Evolutionary conservation across 2,797 vertebrate species (phyloP).

Genomic region (Oryzias sinensis): DNA sequence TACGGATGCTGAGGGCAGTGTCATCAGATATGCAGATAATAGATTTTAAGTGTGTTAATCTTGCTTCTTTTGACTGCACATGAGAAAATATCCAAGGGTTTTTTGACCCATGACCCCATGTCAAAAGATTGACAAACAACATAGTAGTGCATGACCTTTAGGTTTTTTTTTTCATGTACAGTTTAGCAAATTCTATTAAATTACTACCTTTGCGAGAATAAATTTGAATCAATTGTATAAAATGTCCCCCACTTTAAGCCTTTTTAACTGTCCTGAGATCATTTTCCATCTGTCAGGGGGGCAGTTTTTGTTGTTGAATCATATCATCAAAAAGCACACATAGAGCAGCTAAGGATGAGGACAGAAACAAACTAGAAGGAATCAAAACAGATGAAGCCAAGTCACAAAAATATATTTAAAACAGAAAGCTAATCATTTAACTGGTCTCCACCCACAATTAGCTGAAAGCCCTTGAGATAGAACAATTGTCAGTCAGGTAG

Average conservation of each 20-base stretch:
- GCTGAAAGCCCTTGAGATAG: neutral
- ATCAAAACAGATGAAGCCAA: neutral
- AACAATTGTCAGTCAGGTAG: constrained; percentile 15
- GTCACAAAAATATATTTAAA: neutral
- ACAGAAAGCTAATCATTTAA: neutral
- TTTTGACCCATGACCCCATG: too few relatives aligned
- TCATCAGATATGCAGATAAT: neutral
- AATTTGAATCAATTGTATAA: too few relatives aligned
- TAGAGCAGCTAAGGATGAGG: neutral
- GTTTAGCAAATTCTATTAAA: too few relatives aligned
- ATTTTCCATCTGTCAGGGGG: too few relatives aligned
- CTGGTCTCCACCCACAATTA: constrained; percentile 1
- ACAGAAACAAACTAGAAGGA: constrained; percentile 4
- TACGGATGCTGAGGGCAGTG: constrained; percentile 1
- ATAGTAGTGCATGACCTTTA: too few relatives aligned
- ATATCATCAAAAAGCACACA: constrained; percentile 1
- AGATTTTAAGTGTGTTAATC: neutral
- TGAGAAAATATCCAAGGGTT: neutral
- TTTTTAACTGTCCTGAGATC: too few relatives aligned
- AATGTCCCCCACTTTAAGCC: too few relatives aligned
- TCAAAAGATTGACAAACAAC: too few relatives aligned
- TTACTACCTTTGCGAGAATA: too few relatives aligned
- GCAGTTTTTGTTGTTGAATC: neutral
- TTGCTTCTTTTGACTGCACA: neutral
- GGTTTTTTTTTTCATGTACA: too few relatives aligned